Conservation (phyloP, 2,797 vertebrate genomes). For the Myoxocephalus aenaeus region DNA sequence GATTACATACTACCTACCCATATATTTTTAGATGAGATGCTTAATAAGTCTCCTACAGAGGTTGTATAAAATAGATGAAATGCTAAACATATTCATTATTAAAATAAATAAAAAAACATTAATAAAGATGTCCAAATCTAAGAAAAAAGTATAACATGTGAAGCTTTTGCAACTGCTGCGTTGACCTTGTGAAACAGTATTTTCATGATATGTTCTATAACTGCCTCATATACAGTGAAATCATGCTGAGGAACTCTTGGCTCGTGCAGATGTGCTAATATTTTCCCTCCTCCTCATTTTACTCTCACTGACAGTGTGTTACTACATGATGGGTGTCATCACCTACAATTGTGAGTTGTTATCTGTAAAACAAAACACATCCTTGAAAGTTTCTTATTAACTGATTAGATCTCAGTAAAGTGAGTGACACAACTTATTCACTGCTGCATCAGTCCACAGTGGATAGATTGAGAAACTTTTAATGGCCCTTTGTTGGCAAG, state of each 20-base stretch:
- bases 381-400: slow-evolving; percentile 28
- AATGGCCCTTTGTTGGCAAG: slow-evolving; percentile 78
- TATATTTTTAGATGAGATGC: background rate
- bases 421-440: slow-evolving; percentile 45
- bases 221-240: background rate
- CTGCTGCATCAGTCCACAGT: slow-evolving; percentile 35
- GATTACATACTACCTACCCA: background rate
- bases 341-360: background rate
- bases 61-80: background rate
- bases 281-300: background rate
- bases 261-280: slow-evolving; percentile 18
- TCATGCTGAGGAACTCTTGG: background rate
- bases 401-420: slow-evolving; percentile 60
- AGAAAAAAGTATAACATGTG: background rate
- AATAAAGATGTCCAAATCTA: background rate
- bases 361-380: slow-evolving; percentile 34
- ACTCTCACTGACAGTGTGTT: background rate
- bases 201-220: slow-evolving; percentile 11
- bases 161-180: background rate
- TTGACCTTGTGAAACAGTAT: slow-evolving; percentile 5
- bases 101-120: background rate
- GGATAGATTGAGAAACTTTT: slow-evolving; percentile 75
- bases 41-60: background rate
- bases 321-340: background rate
- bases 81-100: background rate